These are phyloP conservation scores for Empis livida DNA, from an alignment of 2,888 invertebrate species.

Conservation along the genomic window DNA sequence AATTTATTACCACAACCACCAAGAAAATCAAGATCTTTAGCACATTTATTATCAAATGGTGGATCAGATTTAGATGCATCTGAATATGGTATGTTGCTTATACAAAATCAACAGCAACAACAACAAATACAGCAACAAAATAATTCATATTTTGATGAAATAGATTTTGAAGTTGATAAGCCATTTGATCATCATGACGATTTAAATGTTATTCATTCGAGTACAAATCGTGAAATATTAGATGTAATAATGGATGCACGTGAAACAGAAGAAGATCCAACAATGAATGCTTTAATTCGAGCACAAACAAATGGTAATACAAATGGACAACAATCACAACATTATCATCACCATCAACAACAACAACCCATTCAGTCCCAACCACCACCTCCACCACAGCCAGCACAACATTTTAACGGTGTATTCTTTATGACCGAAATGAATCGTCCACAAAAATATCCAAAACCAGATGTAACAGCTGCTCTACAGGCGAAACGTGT, in stretches of 20 bases:
- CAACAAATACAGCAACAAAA: slow-evolving; percentile 29
- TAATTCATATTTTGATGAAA: slow-evolving; percentile 41
- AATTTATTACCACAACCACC: slow-evolving; percentile 73
- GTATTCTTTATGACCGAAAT: slow-evolving; percentile 45
- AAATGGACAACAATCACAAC: background rate
- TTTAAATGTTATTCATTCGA: slow-evolving; percentile 16
- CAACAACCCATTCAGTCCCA: slow-evolving; percentile 18
- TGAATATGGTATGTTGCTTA: slow-evolving; percentile 34
- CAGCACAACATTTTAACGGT: slow-evolving; percentile 42
- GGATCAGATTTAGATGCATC: slow-evolving; percentile 33
- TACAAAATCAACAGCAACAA: slow-evolving; percentile 34
- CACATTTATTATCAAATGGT: slow-evolving; percentile 51
- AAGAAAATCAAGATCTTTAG: slow-evolving; percentile 55
- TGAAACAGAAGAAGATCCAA: slow-evolving; percentile 34
- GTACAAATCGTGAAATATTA: slow-evolving; percentile 43
- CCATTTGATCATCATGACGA: slow-evolving; percentile 8
- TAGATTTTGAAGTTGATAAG: slow-evolving; percentile 42
- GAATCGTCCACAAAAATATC: slow-evolving; percentile 35
- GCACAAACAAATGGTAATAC: slow-evolving; percentile 1
- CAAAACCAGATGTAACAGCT: slow-evolving; percentile 36
- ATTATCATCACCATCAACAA: slow-evolving; percentile 3
- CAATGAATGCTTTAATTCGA: slow-evolving; percentile 25
- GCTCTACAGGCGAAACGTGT: slow-evolving; percentile 47
- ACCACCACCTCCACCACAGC: slow-evolving; percentile 8
- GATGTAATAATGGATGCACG: slow-evolving; percentile 44